phyloP scores from a whole-genome alignment of 2,113 vertebrate genomes.

The Caloenas nicobarica region DNA sequence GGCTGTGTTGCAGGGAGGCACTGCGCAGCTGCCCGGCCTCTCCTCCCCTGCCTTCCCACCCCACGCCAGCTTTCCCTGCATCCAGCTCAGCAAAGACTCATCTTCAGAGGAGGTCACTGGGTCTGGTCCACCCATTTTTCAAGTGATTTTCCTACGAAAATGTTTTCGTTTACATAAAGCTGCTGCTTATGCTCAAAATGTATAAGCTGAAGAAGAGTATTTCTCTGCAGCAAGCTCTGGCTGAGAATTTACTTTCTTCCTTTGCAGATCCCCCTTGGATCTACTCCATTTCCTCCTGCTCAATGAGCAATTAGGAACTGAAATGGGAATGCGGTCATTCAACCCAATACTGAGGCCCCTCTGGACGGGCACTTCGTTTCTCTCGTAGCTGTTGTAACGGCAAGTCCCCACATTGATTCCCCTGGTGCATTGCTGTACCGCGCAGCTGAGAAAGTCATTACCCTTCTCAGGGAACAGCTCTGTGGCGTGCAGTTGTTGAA shows the following conservation, averaged over 20 bases:
- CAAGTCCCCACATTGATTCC: neutral
- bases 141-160: neutral
- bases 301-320: conserved; percentile 11
- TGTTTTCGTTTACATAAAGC: neutral
- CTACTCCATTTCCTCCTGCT: neutral
- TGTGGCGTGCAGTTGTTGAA: neutral
- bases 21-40: neutral
- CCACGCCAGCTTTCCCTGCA: neutral
- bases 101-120: neutral
- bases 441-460: neutral
- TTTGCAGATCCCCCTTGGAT: conserved; percentile 9
- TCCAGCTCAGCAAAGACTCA: neutral
- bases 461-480: neutral
- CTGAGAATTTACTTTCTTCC: neutral
- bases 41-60: neutral
- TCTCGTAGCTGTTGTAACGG: neutral
- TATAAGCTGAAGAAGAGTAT: neutral
- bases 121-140: neutral
- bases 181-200: neutral
- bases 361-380: neutral
- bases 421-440: neutral
- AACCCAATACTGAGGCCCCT: neutral
- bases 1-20: neutral
- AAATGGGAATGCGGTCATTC: neutral
- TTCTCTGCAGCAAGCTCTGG: neutral